A percentile compares a stretch with the other conserved stretches of the same genome.
Evolutionary conservation across 2,888 invertebrate species (phyloP).

Genomic region (Labia minor): DNA sequence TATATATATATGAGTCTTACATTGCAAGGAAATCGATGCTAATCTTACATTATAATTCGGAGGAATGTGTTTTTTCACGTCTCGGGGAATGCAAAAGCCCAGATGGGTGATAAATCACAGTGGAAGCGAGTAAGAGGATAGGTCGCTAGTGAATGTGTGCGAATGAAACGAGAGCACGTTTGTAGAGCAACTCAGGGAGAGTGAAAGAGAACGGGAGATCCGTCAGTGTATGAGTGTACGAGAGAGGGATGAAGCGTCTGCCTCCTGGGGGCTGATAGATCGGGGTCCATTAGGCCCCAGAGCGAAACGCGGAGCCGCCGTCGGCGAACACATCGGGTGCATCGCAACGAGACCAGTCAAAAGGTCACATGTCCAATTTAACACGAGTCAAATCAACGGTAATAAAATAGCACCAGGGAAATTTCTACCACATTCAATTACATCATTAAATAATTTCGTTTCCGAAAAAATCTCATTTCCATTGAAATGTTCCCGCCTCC

Average conservation of each 20-base stretch:
- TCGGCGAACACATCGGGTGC: neutral
- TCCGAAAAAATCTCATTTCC: no score
- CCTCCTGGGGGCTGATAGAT: neutral
- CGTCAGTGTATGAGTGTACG: neutral
- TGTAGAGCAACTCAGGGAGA: neutral
- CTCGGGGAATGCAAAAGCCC: neutral
- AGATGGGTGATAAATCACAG: neutral
- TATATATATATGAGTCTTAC: neutral
- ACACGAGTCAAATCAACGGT: neutral
- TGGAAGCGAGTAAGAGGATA: neutral
- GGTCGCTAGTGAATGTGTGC: neutral
- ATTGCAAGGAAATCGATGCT: neutral
- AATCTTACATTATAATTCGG: neutral
- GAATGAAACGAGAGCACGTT: neutral
- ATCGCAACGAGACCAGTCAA: neutral
- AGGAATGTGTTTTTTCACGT: neutral
- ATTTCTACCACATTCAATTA: no score
- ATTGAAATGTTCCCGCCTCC: no score
- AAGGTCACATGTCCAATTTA: neutral
- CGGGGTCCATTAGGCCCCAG: neutral
- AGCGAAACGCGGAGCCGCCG: neutral
- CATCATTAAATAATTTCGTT: no score
- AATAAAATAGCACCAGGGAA: neutral
- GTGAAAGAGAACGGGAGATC: neutral
- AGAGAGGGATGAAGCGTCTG: no score